Base-by-base conservation (phyloP, 2,113 vertebrate species). In the Polypterus senegalus region DNA sequence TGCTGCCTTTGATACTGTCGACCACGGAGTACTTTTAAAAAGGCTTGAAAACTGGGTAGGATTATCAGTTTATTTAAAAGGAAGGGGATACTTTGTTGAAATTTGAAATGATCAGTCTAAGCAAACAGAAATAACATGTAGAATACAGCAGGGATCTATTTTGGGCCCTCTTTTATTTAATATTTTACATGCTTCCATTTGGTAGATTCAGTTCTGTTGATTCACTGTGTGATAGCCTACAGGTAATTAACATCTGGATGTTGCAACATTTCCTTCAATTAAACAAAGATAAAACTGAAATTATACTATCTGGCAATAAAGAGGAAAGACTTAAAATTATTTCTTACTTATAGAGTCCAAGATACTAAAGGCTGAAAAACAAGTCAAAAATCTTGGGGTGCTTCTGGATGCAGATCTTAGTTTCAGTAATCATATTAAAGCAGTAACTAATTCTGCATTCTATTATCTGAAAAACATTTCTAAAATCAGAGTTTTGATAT, bases 381-480 rank as follows among this genome's bases (percentile, higher is more conserved):
- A 60, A 44, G 58, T 60, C 58, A 60, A 47, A 48, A 60, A 60
- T 60, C 58, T 60, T 47, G 58, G 58, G 10, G 58, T 60, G n/a
- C 5, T 62, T 54, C 7, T 62, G 61, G 61, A 62, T 9, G 45
- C 46, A 62, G 51, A 62, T 4, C 49, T 62, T 46, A 54, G 44
- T 54, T 62, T 62, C 43, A 62, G 6, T 56, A 56, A n/a, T 46
- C 61, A 56, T 47, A 49, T 62, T 46, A 62, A 57, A 56, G 52
- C 53, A 62, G 27, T 54, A 56, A 56, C 61, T 47, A 62, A 62
- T 46, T 61, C 60, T 46, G 51, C 49, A 7, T 61, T 10, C 4
- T 61, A 61, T 61, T 46, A 61, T 54, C 49, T 61, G 6, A 61
- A 61, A 61, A 61, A 61, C 27, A 61, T 47, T 27, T 49, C 60